Evolutionary conservation across 2,888 invertebrate species (phyloP), one percentile per base, ranked within the genome.

Genomic region (Leptinotarsa peninsularis): DNA sequence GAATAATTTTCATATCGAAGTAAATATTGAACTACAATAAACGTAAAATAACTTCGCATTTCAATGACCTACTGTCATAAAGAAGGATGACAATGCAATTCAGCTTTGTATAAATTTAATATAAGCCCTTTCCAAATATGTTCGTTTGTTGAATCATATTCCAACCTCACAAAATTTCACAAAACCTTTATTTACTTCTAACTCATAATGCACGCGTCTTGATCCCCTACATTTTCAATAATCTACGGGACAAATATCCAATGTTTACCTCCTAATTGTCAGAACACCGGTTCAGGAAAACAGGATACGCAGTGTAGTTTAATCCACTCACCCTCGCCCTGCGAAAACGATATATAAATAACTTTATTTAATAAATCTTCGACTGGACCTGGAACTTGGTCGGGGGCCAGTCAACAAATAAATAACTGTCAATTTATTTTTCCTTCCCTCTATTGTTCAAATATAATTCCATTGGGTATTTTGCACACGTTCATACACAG

Each of bases 401-500:
- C 69, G 68, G 66, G 76, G 77, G 77, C 71, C 76, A 74, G 74
- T 77, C 73, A 67, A 71, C 80, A 80, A 82, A 81, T 81, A 82
- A 81, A 81, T 82, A 81, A 81, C 80, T 81, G 81, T 81, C 82
- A 81, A 81, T 82, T 81, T 82, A 78, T 81, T 78, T 76, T 78
- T 79, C 78, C 75, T 72, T 71, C 76, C 75, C 69, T 77, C 77
- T 75, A 79, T 81, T 81, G 81, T 81, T 79, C 81, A 81, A 81
- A 82, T 79, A 82, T 81, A 79, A 79, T 79, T 75, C 77, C 74
- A 77, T 79, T 74, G 54, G 73, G 78, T 78, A 83, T 84, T 81
- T 81, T 80, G 74, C 72, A 77, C 84, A 84, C 84, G 84, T 84
- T 78, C 78, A 72, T 79, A 80, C 79, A 82, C 83, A 83, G 83